Percentiles rank a stretch among this genome's conserved stretches.
phyloP scores from a whole-genome alignment of 2,797 vertebrate species.

The Synaphobranchus kaupii region DNA sequence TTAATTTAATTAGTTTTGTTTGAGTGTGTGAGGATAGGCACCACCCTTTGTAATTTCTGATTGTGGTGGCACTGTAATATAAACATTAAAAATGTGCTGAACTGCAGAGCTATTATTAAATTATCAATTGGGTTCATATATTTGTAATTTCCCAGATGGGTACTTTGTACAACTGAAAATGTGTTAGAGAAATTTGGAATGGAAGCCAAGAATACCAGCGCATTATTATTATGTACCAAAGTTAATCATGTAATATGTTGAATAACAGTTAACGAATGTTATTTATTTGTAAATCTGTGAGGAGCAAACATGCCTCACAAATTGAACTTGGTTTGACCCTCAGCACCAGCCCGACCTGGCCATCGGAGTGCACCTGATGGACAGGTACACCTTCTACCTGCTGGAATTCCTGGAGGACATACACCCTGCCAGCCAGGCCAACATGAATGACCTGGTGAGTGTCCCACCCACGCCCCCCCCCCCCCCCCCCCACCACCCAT shows the following conservation, averaged over 20 bases:
- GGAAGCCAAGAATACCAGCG: neutral
- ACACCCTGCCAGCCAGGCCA: conserved; percentile 91
- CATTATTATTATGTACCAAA: neutral
- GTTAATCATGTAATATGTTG: neutral
- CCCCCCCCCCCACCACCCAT: neutral
- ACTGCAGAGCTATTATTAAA: neutral
- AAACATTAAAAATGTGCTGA: neutral
- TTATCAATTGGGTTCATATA: neutral
- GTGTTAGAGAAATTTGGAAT: neutral
- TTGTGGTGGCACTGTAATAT: neutral
- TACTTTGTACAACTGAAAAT: neutral
- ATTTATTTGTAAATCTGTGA: neutral
- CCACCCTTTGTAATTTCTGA: neutral
- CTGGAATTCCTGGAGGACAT: conserved; percentile 97
- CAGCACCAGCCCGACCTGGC: conserved; percentile 96
- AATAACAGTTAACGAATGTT: neutral
- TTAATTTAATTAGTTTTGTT: neutral
- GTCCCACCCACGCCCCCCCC: too few species aligned
- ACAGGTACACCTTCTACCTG: conserved; percentile 96
- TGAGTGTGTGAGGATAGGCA: neutral
- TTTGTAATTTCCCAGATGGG: neutral
- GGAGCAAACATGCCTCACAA: neutral
- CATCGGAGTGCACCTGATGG: conserved; percentile 97
- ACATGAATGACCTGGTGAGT: conserved; percentile 94
- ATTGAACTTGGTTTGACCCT: neutral